Conservation (phyloP, 2,797 vertebrate species). For the Thaleichthys pacificus region DNA sequence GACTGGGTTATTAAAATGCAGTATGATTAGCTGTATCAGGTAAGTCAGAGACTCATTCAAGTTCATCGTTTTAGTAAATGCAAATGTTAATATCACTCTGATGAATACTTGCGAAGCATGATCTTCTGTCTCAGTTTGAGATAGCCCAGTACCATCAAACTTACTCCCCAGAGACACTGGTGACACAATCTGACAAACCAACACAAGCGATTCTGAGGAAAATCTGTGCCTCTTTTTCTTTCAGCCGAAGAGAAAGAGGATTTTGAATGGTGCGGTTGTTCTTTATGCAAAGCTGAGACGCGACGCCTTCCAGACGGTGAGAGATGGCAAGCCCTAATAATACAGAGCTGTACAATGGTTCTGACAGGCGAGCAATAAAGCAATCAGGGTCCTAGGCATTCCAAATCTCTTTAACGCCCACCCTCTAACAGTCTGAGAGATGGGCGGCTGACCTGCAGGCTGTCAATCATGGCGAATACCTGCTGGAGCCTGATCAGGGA, state of each 20-base stretch:
- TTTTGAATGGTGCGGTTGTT: slow-evolving; percentile 76
- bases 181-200: slow-evolving; percentile 74
- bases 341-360: slow-evolving; percentile 78
- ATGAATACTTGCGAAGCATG: slow-evolving; percentile 60
- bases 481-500: slow-evolving; percentile 77
- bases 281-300: slow-evolving; percentile 76
- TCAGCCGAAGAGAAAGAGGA: slow-evolving; percentile 70
- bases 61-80: slow-evolving; percentile 36
- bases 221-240: slow-evolving; percentile 70
- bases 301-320: slow-evolving; percentile 76
- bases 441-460: slow-evolving; percentile 80
- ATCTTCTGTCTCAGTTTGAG: slow-evolving; percentile 62
- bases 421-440: slow-evolving; percentile 77
- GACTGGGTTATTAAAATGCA: slow-evolving; percentile 14
- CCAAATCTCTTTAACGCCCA: slow-evolving; percentile 80
- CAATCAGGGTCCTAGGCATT: slow-evolving; percentile 81
- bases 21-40: slow-evolving; percentile 43
- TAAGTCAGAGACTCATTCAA: slow-evolving; percentile 50
- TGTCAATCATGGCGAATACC: slow-evolving; percentile 81
- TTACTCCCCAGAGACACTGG: slow-evolving; percentile 67
- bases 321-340: slow-evolving; percentile 80
- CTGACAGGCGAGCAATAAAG: slow-evolving; percentile 81
- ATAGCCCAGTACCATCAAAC: slow-evolving; percentile 59
- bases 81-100: slow-evolving; percentile 52
- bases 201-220: slow-evolving; percentile 71